Conservation (phyloP, 64 coral and sea anemone species). For the Exaiptasia diaphana region DNA sequence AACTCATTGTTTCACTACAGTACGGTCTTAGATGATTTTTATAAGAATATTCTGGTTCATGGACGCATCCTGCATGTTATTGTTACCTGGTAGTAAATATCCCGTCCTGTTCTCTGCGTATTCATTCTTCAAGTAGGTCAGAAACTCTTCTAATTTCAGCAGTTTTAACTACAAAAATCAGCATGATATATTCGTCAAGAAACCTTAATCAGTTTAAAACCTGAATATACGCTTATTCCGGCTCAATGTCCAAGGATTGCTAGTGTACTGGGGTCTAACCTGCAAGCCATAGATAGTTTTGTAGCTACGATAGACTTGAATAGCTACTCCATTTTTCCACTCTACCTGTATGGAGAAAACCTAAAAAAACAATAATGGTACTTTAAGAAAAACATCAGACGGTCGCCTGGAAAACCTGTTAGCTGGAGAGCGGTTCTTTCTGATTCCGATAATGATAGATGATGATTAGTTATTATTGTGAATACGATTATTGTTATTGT, state of each 20-base stretch:
- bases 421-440: too few species aligned
- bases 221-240: too few species aligned
- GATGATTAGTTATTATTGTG: too few species aligned
- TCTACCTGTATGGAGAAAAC: conserved; percentile 47
- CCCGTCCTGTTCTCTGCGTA: background rate
- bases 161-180: background rate
- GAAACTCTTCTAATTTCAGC: background rate
- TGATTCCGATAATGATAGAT: too few species aligned
- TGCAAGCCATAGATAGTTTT: conserved; percentile 7
- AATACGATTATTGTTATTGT: too few species aligned
- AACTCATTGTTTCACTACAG: background rate
- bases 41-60: background rate
- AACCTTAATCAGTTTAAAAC: too few species aligned
- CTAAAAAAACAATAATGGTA: background rate
- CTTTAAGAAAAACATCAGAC: too few species aligned
- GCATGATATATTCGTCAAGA: too few species aligned
- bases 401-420: background rate
- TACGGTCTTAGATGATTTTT: background rate
- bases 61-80: background rate
- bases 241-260: too few species aligned
- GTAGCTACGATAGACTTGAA: conserved; percentile 50
- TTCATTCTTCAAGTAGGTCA: background rate
- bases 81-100: background rate
- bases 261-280: too few species aligned
- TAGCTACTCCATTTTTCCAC: conserved; percentile 29